Evolutionary conservation across 1,140 invertebrate species (phyloP).

Genomic region (Spodoptera frugiperda): DNA sequence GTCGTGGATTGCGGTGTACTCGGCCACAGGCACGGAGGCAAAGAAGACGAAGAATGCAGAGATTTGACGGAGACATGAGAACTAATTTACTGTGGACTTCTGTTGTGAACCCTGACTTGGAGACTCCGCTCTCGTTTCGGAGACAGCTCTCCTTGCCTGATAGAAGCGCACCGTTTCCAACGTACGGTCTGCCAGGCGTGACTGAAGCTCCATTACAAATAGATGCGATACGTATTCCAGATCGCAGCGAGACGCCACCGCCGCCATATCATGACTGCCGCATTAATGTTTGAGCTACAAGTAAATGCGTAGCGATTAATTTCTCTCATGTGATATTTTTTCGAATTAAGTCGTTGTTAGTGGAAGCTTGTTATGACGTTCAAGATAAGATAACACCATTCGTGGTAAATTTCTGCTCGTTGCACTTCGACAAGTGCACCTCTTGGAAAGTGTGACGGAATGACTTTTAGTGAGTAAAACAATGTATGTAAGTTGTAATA

Average conservation of each 20-base stretch:
- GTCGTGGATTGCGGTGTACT: slow-evolving; percentile 61
- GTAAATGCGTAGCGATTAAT: background rate
- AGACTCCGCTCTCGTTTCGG: slow-evolving; percentile 76
- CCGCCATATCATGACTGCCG: slow-evolving; percentile 78
- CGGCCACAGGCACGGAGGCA: slow-evolving; percentile 59
- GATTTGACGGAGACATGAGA: slow-evolving; percentile 73
- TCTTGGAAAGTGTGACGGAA: no score
- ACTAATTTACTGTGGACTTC: slow-evolving; percentile 76
- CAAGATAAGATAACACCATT: slow-evolving; percentile 5
- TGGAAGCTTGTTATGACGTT: slow-evolving; percentile 6
- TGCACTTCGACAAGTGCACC: background rate
- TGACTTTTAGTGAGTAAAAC: background rate
- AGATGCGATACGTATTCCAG: slow-evolving; percentile 62
- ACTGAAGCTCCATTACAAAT: slow-evolving; percentile 54
- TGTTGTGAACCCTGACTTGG: slow-evolving; percentile 70
- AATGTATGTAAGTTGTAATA: background rate
- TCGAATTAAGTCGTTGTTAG: slow-evolving; percentile 4
- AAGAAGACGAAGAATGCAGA: slow-evolving; percentile 59
- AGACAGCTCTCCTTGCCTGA: slow-evolving; percentile 72
- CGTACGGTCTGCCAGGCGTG: slow-evolving; percentile 58
- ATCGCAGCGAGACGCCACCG: slow-evolving; percentile 76
- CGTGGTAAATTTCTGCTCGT: background rate
- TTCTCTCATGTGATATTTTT: slow-evolving; percentile 6
- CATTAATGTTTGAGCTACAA: slow-evolving; percentile 56
- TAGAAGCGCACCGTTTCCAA: slow-evolving; percentile 55